Percentiles rank a stretch among this genome's conserved stretches.
Conservation (phyloP, 2,888 invertebrate species). For the Drosophila siamana region DNA sequence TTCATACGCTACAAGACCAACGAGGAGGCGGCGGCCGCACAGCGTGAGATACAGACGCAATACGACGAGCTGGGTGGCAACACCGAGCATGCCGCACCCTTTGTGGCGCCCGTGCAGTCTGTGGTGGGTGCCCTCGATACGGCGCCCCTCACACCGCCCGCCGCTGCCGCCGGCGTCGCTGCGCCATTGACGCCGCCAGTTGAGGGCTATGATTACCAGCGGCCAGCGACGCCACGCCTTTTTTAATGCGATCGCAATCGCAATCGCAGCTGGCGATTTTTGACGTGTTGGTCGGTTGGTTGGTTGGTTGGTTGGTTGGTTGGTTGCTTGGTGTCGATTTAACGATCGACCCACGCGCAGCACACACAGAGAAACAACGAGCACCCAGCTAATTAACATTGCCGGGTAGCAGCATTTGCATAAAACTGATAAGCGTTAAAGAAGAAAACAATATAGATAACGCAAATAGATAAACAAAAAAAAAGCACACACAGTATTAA, state of each 20-base stretch:
- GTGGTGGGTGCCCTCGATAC: conserved; percentile 79
- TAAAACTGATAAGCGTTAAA: conserved; percentile 46
- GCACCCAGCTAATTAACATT: conserved; percentile 36
- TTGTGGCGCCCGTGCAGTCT: conserved; percentile 78
- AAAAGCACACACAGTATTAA: conserved; percentile 19
- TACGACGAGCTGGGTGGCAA: conserved; percentile 83
- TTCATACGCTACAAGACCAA: conserved; percentile 85
- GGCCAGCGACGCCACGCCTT: conserved; percentile 41
- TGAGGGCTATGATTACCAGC: conserved; percentile 78
- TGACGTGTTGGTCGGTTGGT: not conserved
- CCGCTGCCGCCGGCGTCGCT: not conserved
- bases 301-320: conserved; percentile 12
- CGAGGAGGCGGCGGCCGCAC: conserved; percentile 83
- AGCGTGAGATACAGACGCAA: conserved; percentile 83
- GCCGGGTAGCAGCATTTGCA: conserved; percentile 52
- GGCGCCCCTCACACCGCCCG: not conserved
- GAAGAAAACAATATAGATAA: conserved; percentile 40
- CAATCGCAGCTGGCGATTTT: not conserved
- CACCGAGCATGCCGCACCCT: conserved; percentile 80
- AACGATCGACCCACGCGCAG: conserved; percentile 46
- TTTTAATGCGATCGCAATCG: conserved; percentile 15
- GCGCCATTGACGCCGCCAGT: conserved; percentile 40
- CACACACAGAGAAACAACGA: conserved; percentile 23
- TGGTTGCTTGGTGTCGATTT: conserved; percentile 30
- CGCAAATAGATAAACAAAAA: conserved; percentile 15